phyloP scores from a whole-genome alignment of 1,140 invertebrate genomes.

The Ruditapes philippinarum region DNA sequence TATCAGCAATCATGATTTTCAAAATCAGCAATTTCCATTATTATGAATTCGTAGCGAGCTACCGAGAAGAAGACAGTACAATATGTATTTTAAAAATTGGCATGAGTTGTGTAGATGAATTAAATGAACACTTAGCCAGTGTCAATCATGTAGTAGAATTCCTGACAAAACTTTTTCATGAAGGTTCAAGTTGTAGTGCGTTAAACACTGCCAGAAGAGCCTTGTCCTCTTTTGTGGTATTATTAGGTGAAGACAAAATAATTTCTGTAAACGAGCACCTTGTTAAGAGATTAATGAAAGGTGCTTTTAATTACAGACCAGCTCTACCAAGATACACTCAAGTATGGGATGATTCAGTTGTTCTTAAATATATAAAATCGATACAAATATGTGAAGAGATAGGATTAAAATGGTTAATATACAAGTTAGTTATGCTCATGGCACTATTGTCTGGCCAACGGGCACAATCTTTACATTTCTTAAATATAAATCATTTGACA shows the following conservation, averaged over 20 bases:
- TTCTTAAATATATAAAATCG: constrained; percentile 26
- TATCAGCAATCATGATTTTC: too few species aligned
- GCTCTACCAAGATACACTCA: constrained; percentile 30
- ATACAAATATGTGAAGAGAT: constrained; percentile 9
- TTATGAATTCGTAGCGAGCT: constrained; percentile 52
- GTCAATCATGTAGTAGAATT: neutral
- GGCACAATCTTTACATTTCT: too few species aligned
- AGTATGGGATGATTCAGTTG: constrained; percentile 54
- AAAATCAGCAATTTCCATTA: too few species aligned
- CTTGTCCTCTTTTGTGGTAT: neutral
- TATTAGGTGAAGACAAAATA: too few species aligned
- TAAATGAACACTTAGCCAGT: too few species aligned
- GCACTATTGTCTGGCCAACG: too few species aligned
- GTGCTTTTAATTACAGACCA: too few species aligned
- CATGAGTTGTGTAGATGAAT: constrained; percentile 26
- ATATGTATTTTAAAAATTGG: constrained; percentile 62
- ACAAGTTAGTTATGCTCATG: too few species aligned
- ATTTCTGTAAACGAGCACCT: constrained; percentile 44
- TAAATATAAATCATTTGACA: too few species aligned
- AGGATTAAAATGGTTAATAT: constrained; percentile 4
- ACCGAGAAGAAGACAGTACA: constrained; percentile 63
- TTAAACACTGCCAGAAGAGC: neutral
- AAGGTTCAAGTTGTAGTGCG: neutral
- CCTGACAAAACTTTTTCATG: neutral
- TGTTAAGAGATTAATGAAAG: constrained; percentile 56